Conservation (phyloP, 2,113 vertebrate genomes). For the Perca fluviatilis region DNA sequence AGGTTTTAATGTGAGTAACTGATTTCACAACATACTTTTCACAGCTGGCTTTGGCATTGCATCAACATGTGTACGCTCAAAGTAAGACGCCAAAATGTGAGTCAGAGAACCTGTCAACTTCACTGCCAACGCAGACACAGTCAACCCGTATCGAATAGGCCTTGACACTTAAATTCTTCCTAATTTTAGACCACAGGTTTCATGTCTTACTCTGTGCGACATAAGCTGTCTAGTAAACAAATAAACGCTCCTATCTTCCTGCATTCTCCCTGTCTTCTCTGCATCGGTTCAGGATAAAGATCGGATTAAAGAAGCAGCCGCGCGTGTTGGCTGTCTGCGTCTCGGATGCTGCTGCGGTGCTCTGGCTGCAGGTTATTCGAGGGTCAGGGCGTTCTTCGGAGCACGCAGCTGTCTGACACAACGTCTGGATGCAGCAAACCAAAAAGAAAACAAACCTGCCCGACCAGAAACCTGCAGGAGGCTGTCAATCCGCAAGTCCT, state of each 20-base stretch:
- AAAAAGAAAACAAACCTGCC: constrained; percentile 63
- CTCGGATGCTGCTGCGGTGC: background rate
- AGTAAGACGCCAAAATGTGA: background rate
- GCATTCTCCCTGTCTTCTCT: too few species aligned
- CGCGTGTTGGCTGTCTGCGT: too few species aligned
- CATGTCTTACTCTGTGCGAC: background rate
- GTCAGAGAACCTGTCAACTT: constrained; percentile 42
- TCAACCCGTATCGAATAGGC: background rate
- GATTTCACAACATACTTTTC: background rate
- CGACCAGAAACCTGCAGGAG: constrained; percentile 50
- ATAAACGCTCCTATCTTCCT: too few species aligned
- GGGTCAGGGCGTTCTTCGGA: constrained; percentile 21
- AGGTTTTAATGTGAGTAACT: background rate
- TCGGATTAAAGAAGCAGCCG: constrained; percentile 1
- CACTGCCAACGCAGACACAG: background rate
- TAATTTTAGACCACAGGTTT: constrained; percentile 1
- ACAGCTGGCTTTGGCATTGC: constrained; percentile 1
- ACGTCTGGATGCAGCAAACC: constrained; percentile 7
- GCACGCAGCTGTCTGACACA: background rate
- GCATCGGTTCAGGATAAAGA: background rate
- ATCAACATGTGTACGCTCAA: background rate
- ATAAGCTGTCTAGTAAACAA: background rate
- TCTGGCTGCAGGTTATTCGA: constrained; percentile 18
- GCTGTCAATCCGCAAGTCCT: constrained; percentile 37
- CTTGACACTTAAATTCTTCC: background rate